phyloP scores from a whole-genome alignment of 2,888 invertebrate genomes.

The Sphecodes monilicornis region DNA sequence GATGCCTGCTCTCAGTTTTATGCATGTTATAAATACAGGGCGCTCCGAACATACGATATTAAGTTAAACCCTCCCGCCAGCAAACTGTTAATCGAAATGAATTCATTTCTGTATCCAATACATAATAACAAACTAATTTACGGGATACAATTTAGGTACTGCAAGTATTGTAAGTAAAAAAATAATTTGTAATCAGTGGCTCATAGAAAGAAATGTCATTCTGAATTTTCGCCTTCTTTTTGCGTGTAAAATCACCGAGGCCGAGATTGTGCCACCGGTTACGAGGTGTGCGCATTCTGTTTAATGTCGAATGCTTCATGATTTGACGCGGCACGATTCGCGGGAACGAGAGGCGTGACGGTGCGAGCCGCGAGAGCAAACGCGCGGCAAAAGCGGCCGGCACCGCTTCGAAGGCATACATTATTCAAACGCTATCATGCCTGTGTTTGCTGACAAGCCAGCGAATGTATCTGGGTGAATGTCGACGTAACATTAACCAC shows the following conservation, averaged over 20 bases:
- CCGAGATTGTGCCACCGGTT: not conserved
- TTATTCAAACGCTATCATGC: constrained; percentile 81
- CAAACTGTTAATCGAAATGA: too few relatives aligned
- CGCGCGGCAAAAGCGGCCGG: constrained; percentile 64
- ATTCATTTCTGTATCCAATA: too few relatives aligned
- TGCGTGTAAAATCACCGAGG: not conserved
- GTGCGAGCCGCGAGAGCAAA: constrained; percentile 50
- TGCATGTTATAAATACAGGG: too few relatives aligned
- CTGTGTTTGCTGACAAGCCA: constrained; percentile 80
- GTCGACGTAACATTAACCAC: constrained; percentile 77
- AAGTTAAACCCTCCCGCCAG: too few relatives aligned
- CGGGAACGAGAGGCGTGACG: constrained; percentile 68
- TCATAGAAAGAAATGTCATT: not conserved
- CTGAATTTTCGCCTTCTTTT: not conserved
- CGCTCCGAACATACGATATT: too few relatives aligned
- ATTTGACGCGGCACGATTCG: constrained; percentile 19
- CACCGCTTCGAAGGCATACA: constrained; percentile 80
- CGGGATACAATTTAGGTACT: not conserved
- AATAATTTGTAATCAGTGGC: not conserved
- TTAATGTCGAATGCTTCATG: constrained; percentile 2
- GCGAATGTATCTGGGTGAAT: constrained; percentile 80
- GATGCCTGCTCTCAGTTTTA: too few relatives aligned
- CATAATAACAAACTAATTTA: too few relatives aligned
- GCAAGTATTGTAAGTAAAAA: not conserved
- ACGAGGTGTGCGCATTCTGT: not conserved